phyloP scores from a whole-genome alignment of 1,140 invertebrate species.

The Portunus trituberculatus region DNA sequence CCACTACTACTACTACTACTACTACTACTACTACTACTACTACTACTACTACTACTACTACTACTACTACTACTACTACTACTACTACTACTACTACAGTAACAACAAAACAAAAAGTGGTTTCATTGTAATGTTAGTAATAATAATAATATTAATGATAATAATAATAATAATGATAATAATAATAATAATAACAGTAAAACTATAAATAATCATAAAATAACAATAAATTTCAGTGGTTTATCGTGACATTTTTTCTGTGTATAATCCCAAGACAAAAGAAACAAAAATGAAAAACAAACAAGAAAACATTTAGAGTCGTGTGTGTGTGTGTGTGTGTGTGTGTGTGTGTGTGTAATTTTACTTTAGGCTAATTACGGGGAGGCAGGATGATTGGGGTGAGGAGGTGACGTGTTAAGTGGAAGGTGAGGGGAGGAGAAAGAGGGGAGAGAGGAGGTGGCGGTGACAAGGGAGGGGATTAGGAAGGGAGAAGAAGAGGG shows the following conservation, averaged over 20 bases:
- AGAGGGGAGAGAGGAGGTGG: not conserved
- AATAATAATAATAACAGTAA: no score
- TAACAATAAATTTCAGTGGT: no score
- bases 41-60: slow-evolving; percentile 17
- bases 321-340: not conserved
- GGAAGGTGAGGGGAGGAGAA: not conserved
- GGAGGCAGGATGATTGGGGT: not conserved
- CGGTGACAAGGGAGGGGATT: not conserved
- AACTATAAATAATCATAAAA: no score
- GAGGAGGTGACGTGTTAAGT: not conserved
- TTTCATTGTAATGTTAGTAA: no score
- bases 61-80: slow-evolving; percentile 7
- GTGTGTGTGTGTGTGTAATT: not conserved
- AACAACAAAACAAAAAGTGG: not conserved
- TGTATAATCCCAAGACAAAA: no score
- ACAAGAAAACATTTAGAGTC: not conserved
- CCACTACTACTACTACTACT: no score
- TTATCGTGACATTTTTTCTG: no score
- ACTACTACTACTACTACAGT: not conserved
- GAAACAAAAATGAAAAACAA: not conserved
- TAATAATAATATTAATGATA: no score
- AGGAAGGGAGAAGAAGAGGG: not conserved
- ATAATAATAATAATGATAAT: not conserved
- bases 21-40: slow-evolving; percentile 12
- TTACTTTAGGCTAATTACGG: not conserved